phyloP scores from a whole-genome alignment of 1,140 invertebrate species.

The Coelopa frigida region DNA sequence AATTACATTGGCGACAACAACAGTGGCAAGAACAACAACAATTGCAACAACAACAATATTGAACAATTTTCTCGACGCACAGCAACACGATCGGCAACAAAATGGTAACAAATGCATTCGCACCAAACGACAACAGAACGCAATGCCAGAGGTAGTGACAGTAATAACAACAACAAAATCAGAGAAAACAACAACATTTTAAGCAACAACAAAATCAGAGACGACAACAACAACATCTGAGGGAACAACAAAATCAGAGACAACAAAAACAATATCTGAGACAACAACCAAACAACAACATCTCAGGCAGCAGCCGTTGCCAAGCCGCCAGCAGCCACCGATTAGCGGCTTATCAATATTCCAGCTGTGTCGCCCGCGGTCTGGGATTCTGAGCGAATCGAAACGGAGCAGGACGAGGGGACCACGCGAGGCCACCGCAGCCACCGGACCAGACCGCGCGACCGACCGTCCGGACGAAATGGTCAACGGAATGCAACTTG shows the following conservation, averaged over 20 bases:
- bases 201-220: background rate
- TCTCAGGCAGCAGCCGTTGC: too few species aligned
- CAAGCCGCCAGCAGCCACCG: slow-evolving; percentile 2
- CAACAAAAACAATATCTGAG: background rate
- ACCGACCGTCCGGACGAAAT: slow-evolving; percentile 24
- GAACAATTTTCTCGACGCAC: background rate
- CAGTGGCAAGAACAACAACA: slow-evolving; percentile 3
- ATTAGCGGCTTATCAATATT: slow-evolving; percentile 38
- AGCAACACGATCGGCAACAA: slow-evolving; percentile 11
- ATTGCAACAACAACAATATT: slow-evolving; percentile 8
- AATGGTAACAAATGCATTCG: slow-evolving; percentile 36
- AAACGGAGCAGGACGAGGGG: too few species aligned
- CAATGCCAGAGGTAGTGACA: background rate
- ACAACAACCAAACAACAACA: background rate
- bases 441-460: slow-evolving; percentile 14
- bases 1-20: background rate
- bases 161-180: slow-evolving; percentile 1
- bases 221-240: slow-evolving; percentile 2
- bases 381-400: background rate
- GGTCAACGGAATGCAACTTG: slow-evolving; percentile 42
- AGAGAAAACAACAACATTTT: background rate
- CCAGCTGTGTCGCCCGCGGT: slow-evolving; percentile 20
- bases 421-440: slow-evolving; percentile 19
- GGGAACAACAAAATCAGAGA: background rate
- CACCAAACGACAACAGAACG: slow-evolving; percentile 28